These are phyloP conservation scores for Drosophila emarginata DNA, from an alignment of 2,888 invertebrate genomes.

Conservation along the genomic window DNA sequence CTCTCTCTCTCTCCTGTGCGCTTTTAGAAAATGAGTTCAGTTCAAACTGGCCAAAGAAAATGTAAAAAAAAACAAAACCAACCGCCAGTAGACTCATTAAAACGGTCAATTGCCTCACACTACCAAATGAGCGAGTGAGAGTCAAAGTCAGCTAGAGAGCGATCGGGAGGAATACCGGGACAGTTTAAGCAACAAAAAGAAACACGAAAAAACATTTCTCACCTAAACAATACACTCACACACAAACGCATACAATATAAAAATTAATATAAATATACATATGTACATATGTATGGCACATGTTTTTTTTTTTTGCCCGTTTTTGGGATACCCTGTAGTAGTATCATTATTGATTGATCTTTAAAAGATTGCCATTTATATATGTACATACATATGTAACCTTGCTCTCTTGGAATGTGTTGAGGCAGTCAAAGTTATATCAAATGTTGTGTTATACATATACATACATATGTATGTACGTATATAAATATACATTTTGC, in stretches of 20 bases:
- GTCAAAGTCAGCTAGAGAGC: conserved; percentile 8
- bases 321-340: too few relatives aligned
- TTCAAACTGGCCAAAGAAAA: not conserved
- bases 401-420: too few relatives aligned
- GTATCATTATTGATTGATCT: too few relatives aligned
- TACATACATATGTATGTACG: too few relatives aligned
- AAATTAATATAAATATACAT: not conserved
- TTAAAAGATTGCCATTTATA: too few relatives aligned
- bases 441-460: too few relatives aligned
- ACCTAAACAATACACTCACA: not conserved
- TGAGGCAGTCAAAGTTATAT: too few relatives aligned
- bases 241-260: not conserved
- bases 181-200: conserved; percentile 46
- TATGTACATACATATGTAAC: too few relatives aligned
- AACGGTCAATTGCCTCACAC: conserved; percentile 76
- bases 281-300: too few relatives aligned
- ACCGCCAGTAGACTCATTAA: conserved; percentile 60
- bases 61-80: not conserved
- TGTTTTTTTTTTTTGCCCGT: not conserved
- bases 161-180: conserved; percentile 7
- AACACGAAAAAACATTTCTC: conserved; percentile 34
- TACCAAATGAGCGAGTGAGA: conserved; percentile 59
- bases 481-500: too few relatives aligned
- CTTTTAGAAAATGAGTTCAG: conserved; percentile 2
- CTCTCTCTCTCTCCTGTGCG: not conserved